Conservation (phyloP, 2,113 vertebrate species). For the Hippocampus zosterae region DNA sequence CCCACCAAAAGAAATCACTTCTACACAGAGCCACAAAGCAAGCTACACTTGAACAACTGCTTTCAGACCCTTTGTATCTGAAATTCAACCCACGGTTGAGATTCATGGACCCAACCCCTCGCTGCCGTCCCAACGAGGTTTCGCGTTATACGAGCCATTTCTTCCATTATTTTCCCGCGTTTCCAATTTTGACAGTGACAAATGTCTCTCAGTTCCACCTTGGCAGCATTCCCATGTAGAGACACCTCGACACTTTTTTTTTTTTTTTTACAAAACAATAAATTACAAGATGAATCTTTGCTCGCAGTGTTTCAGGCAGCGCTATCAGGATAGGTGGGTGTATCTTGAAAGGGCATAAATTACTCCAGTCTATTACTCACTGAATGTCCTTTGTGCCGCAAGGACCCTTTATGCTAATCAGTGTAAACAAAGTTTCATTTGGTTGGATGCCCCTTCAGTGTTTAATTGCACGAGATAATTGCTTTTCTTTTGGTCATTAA, state of each 20-base stretch:
- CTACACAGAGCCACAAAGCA: not conserved
- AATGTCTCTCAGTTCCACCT: conserved; percentile 17
- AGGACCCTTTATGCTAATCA: conserved; percentile 2
- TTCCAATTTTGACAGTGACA: conserved; percentile 36
- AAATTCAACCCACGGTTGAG: not conserved
- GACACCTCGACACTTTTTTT: conserved; percentile 1
- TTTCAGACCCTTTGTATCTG: not conserved
- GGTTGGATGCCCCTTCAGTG: not conserved
- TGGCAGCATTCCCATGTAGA: conserved; percentile 29
- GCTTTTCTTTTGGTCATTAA: not conserved
- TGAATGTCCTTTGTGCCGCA: not conserved
- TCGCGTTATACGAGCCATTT: conserved; percentile 6
- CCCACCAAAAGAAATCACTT: no score
- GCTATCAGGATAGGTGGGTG: not conserved
- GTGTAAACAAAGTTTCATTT: conserved; percentile 1
- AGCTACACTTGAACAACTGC: not conserved
- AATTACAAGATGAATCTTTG: conserved; percentile 17
- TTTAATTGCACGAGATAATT: conserved; percentile 3
- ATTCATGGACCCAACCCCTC: not conserved
- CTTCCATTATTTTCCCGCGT: conserved; percentile 6
- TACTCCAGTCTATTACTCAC: not conserved
- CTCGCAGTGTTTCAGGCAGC: not conserved
- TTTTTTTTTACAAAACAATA: conserved; percentile 22
- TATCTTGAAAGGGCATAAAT: conserved; percentile 10
- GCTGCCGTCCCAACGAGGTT: not conserved